Percentiles rank a stretch among this genome's conserved stretches.
These are phyloP conservation scores for Oreochromis tanganicae DNA, from an alignment of 2,113 vertebrate genomes.

Conservation along the genomic window DNA sequence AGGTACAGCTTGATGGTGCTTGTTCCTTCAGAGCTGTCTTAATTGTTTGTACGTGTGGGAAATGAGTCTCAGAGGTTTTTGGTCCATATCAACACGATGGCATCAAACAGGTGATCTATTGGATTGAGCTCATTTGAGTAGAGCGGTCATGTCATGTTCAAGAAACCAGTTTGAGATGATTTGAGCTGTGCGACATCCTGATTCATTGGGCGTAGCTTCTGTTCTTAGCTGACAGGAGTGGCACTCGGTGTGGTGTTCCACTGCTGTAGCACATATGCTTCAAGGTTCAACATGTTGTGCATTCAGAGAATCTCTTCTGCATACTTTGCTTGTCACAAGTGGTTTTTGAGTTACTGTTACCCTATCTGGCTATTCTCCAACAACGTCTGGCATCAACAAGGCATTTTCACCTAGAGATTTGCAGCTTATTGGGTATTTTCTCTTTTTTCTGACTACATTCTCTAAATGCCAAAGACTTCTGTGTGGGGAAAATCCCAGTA, in stretches of 20 bases:
- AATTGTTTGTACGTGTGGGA: not conserved
- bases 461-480: not conserved
- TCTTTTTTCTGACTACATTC: not conserved
- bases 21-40: not conserved
- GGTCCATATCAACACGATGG: not conserved
- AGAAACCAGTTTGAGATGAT: not conserved
- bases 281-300: not conserved
- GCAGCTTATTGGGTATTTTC: not conserved
- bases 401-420: not conserved
- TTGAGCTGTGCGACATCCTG: not conserved
- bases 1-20: not conserved
- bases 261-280: not conserved
- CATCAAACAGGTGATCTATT: not conserved
- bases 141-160: not conserved
- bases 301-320: not conserved
- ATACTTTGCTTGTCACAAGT: not conserved
- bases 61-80: not conserved
- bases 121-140: not conserved
- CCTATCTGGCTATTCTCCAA: not conserved
- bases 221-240: not conserved
- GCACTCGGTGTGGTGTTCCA: not conserved
- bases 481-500: not conserved
- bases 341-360: not conserved
- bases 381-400: not conserved
- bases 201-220: not conserved